Percentiles rank a stretch among this genome's conserved stretches.
phyloP scores from a whole-genome alignment of 1,140 invertebrate genomes.

The Caenorhabditis brenneri region DNA sequence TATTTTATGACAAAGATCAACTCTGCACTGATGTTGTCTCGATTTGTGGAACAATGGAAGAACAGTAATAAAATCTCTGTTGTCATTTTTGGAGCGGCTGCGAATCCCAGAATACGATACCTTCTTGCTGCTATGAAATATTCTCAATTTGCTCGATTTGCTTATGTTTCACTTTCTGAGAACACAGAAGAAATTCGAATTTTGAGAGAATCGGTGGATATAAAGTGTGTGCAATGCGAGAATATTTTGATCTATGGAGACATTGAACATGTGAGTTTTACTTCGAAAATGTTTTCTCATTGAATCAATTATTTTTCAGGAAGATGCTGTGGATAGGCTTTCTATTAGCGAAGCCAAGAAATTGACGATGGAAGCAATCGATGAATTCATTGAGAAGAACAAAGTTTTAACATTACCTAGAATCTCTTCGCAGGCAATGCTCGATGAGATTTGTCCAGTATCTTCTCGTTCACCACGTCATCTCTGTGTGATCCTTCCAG shows the following conservation, averaged over 20 bases:
- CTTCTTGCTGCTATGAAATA: conserved; percentile 65
- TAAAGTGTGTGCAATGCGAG: conserved; percentile 63
- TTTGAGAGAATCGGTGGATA: conserved; percentile 58
- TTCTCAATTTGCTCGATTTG: conserved; percentile 65
- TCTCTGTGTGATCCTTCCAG: conserved; percentile 64
- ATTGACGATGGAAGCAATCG: conserved; percentile 58
- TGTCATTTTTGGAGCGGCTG: conserved; percentile 59
- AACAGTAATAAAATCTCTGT: conserved; percentile 64
- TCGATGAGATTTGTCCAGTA: conserved; percentile 65
- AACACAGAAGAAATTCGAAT: conserved; percentile 6
- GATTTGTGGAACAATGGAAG: conserved; percentile 66
- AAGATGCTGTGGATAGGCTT: conserved; percentile 54
- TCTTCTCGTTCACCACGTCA: conserved; percentile 59
- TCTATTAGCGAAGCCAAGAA: conserved; percentile 52
- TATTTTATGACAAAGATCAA: conserved; percentile 60
- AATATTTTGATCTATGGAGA: conserved; percentile 68
- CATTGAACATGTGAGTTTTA: no score
- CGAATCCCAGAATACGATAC: conserved; percentile 64
- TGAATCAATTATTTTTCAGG: no score
- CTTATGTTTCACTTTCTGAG: conserved; percentile 60
- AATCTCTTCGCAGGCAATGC: conserved; percentile 60
- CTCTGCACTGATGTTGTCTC: conserved; percentile 54
- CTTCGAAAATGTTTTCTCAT: no score
- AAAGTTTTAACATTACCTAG: conserved; percentile 61
- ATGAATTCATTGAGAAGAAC: conserved; percentile 60